Conservation (phyloP, 1,140 invertebrate genomes). For the Nilaparvata lugens region DNA sequence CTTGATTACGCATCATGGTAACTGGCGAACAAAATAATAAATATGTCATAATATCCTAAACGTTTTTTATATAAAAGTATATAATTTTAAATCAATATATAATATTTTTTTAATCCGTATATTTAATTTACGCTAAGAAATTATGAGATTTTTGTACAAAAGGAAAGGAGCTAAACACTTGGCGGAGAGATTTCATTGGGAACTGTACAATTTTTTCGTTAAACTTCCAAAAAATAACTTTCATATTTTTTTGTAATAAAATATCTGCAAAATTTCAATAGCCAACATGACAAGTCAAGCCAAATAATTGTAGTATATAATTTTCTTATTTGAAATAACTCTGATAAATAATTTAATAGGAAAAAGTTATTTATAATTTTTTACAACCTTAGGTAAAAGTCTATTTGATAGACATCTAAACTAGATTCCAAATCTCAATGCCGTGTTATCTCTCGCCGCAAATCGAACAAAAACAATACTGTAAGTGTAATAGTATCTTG, state of each 20-base stretch:
- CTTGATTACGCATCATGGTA: conserved; percentile 19
- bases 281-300: conserved; percentile 3
- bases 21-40: conserved; percentile 26
- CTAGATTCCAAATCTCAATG: conserved; percentile 15
- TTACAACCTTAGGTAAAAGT: conserved; percentile 18
- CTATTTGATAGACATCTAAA: conserved; percentile 24
- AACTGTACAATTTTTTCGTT: conserved; percentile 1
- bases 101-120: neutral
- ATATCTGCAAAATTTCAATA: neutral
- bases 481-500: too few species aligned
- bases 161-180: neutral
- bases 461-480: conserved; percentile 17
- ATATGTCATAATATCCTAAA: conserved; percentile 15
- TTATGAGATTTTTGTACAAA: neutral
- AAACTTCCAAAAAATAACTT: conserved; percentile 6
- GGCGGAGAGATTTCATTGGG: conserved; percentile 4
- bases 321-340: conserved; percentile 12
- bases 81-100: conserved; percentile 3
- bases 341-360: conserved; percentile 6
- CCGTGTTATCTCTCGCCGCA: conserved; percentile 19
- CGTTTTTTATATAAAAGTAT: conserved; percentile 12
- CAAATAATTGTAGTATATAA: conserved; percentile 10
- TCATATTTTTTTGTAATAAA: conserved; percentile 2
- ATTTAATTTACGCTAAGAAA: neutral
- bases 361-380: conserved; percentile 15